Conservation (phyloP, 2,113 vertebrate species). For the Calidris pugnax region DNA sequence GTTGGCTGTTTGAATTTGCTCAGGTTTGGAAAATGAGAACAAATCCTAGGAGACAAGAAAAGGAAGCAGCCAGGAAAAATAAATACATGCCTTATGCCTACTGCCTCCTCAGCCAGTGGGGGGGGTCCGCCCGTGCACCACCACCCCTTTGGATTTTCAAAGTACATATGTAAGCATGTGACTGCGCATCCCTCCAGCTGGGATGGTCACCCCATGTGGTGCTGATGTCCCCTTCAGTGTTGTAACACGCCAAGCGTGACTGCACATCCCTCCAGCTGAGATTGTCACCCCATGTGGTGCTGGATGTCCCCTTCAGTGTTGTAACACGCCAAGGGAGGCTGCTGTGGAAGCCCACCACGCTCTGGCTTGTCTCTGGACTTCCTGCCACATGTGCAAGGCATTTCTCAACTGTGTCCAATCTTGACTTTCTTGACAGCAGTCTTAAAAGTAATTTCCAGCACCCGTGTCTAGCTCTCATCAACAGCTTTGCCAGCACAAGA, state of each 20-base stretch:
- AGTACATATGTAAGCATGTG: not conserved
- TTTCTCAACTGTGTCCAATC: not conserved
- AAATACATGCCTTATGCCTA: not conserved
- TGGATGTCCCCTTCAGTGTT: not conserved
- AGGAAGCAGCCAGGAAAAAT: not conserved
- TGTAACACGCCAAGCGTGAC: not conserved
- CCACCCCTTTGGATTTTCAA: not conserved
- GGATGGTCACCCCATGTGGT: fast-evolving
- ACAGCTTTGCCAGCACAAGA: not conserved
- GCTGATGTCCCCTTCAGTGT: not conserved
- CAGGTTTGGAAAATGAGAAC: not conserved
- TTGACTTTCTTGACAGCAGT: not conserved
- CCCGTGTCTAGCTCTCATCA: not conserved
- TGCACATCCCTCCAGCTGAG: not conserved
- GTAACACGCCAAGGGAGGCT: not conserved
- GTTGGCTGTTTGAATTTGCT: not conserved
- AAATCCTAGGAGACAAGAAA: not conserved
- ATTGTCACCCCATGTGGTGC: fast-evolving
- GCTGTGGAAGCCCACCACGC: not conserved
- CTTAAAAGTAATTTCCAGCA: not conserved
- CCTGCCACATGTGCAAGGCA: not conserved
- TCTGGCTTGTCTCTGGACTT: not conserved
- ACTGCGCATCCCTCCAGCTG: not conserved
- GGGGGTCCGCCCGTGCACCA: not conserved
- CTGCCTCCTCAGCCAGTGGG: not conserved